Evolutionary conservation across 2,113 vertebrate species (phyloP).

Genomic region (Daubentonia madagascariensis): DNA sequence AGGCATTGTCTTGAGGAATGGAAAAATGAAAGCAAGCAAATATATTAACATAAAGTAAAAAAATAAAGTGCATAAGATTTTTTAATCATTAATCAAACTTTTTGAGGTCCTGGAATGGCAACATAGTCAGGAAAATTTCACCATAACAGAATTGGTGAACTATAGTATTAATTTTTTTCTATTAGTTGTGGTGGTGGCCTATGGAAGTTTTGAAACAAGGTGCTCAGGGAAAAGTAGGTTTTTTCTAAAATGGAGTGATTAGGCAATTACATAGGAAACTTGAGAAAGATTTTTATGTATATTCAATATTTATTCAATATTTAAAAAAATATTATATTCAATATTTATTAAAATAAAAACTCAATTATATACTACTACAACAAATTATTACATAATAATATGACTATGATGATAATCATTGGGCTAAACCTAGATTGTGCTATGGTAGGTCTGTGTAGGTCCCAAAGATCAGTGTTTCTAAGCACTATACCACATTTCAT

Average conservation of each 20-base stretch:
- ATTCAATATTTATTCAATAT: background rate
- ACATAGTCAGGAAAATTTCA: conserved; percentile 18
- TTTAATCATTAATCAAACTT: background rate
- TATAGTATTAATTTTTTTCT: background rate
- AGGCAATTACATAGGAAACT: background rate
- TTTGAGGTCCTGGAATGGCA: background rate
- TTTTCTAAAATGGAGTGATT: background rate
- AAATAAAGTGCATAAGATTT: background rate
- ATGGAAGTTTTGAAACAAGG: background rate
- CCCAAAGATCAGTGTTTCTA: background rate
- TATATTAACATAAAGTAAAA: conserved; percentile 9
- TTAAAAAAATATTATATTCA: too few species aligned
- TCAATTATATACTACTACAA: background rate
- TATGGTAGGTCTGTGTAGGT: background rate
- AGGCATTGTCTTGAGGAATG: conserved; percentile 22
- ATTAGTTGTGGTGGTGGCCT: background rate
- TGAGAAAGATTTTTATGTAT: background rate
- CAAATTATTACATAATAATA: background rate
- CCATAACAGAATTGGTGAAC: background rate
- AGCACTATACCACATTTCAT: background rate
- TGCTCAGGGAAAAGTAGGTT: background rate
- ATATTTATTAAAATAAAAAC: background rate
- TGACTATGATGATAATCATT: background rate
- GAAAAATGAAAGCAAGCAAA: conserved; percentile 37
- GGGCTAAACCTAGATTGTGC: rapidly evolving